phyloP scores from a whole-genome alignment of 1,140 invertebrate genomes.

The Brevipalpus yothersi region DNA sequence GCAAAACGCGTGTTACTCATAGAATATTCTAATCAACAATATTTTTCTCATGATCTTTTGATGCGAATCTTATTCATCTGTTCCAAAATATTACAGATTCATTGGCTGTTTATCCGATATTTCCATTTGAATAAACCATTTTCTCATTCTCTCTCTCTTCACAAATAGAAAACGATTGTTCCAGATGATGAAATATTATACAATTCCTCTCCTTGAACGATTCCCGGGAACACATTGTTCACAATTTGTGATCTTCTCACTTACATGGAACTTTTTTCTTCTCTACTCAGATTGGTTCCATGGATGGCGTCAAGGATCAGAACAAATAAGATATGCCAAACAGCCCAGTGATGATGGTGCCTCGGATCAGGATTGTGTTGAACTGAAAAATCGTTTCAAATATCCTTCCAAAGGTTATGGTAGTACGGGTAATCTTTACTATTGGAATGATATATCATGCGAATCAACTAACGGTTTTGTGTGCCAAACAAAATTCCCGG shows the following conservation, averaged over 20 bases:
- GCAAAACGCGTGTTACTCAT: too few relatives aligned
- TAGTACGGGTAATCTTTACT: slow-evolving; percentile 20
- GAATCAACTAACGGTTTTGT: slow-evolving; percentile 38
- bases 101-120: too few relatives aligned
- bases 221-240: neutral
- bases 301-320: slow-evolving; percentile 33
- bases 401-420: slow-evolving; percentile 14
- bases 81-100: too few relatives aligned
- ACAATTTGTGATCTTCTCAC: neutral
- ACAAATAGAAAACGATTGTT: too few relatives aligned
- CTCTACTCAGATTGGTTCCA: slow-evolving; percentile 43
- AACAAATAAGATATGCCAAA: slow-evolving; percentile 26
- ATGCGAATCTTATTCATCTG: too few relatives aligned
- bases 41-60: too few relatives aligned
- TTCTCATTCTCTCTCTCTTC: too few relatives aligned
- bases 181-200: too few relatives aligned
- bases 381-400: slow-evolving; percentile 29
- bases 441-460: slow-evolving; percentile 53
- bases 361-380: slow-evolving; percentile 48
- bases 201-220: neutral
- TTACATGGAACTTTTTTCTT: slow-evolving; percentile 3
- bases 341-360: slow-evolving; percentile 56
- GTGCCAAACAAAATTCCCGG: slow-evolving; percentile 26
- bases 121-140: too few relatives aligned
- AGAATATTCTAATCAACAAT: too few relatives aligned